phyloP scores from a whole-genome alignment of 2,797 vertebrate species.

The Neomorphus geoffroyi region DNA sequence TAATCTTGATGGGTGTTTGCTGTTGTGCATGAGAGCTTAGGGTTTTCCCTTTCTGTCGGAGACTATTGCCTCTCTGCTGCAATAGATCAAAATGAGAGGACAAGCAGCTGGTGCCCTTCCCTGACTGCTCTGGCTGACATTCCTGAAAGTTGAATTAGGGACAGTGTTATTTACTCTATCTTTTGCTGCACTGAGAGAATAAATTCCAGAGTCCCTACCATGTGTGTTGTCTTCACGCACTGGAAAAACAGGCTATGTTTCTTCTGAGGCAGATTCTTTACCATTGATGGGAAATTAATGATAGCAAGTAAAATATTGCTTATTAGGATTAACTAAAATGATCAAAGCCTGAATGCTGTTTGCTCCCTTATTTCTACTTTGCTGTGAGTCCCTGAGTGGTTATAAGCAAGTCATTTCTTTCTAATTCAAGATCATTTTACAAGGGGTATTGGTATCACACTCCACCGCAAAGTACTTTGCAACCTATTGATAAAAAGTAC shows the following conservation, averaged over 20 bases:
- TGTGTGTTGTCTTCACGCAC: constrained; percentile 18
- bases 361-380: neutral
- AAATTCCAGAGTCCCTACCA: constrained; percentile 12
- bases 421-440: neutral
- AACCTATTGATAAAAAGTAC: neutral
- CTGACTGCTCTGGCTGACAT: constrained; percentile 54
- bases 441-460: neutral
- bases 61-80: neutral
- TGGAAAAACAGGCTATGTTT: neutral
- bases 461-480: neutral
- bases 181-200: constrained; percentile 30
- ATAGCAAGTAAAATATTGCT: neutral
- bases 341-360: neutral
- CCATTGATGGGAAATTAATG: constrained; percentile 41
- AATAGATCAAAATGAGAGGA: constrained; percentile 33
- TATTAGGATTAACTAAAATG: neutral
- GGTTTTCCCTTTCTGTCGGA: neutral
- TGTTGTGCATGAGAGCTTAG: neutral
- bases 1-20: neutral
- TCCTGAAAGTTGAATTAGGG: constrained; percentile 66
- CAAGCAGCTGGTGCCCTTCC: constrained; percentile 56
- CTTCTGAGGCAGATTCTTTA: constrained; percentile 39
- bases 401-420: neutral
- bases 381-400: neutral
- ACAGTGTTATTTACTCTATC: constrained; percentile 65